phyloP scores from a whole-genome alignment of 2,888 invertebrate genomes.

The Phortica magna region DNA sequence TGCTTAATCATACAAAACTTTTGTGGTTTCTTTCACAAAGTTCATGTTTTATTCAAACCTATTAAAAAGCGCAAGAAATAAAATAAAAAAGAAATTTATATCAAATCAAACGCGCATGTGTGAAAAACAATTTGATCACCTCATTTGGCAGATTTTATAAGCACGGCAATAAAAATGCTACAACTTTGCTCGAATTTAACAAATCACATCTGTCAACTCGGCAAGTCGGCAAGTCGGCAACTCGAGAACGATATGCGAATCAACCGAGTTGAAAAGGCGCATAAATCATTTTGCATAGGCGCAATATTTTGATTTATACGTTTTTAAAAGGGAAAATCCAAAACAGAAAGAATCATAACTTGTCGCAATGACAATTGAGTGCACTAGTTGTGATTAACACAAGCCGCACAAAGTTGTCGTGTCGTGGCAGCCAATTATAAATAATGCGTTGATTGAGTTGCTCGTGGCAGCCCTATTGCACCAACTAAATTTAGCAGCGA shows the following conservation, averaged over 20 bases:
- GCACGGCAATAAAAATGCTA: conserved; percentile 1
- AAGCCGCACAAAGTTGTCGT: background rate
- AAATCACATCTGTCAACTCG: conserved; percentile 22
- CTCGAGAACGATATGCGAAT: no score
- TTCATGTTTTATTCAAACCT: no score
- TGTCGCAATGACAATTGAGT: background rate
- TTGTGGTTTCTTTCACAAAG: no score
- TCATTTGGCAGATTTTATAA: conserved; percentile 8
- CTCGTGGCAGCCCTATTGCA: conserved; percentile 12
- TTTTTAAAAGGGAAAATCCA: conserved; percentile 48
- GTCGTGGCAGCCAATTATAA: conserved; percentile 20
- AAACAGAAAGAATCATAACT: conserved; percentile 1
- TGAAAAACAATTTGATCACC: conserved; percentile 13
- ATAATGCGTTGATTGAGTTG: background rate
- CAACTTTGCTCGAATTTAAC: background rate
- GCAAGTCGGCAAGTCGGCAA: background rate
- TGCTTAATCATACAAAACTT: no score
- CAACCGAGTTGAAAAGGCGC: background rate
- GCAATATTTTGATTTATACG: conserved; percentile 47
- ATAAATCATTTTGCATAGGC: conserved; percentile 41
- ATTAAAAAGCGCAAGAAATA: no score
- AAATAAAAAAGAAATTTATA: background rate
- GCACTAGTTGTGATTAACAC: background rate
- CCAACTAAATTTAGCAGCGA: conserved; percentile 2
- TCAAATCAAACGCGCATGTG: background rate